Evolutionary conservation across 2,888 invertebrate species (phyloP), one percentile per base, ranked within the genome.

Genomic region (Apodemia duryi): DNA sequence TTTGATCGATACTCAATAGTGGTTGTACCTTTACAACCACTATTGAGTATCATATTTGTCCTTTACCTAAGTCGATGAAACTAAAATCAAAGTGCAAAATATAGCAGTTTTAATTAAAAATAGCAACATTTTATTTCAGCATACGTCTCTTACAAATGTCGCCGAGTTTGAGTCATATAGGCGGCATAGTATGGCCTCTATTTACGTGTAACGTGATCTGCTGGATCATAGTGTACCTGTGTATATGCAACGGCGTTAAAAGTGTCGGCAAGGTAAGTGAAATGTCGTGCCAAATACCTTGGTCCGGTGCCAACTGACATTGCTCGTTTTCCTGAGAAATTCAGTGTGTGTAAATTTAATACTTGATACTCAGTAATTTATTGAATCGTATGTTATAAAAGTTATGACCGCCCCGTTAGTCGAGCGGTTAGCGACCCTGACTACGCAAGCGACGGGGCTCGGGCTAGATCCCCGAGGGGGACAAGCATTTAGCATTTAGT

Each of bases 231-330:
- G 95, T 97, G 13, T 98, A 96, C 83, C 87, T 97, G 64, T 97
- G 97, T 83, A 96, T 97, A 70, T 95, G 95, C 86, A 96, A 96
- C 74, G 97, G 98, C 63, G 96, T 98, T 69, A 95, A 96, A 86
- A 96, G 96, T 84, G 95, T 97, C 41, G 97, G 97, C 78, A 97
- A 97, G 93, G 96, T 96, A 74, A 79, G 75, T 67, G 57, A 57
- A 57, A 71, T 72, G 73, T 51, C 49, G 60, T 65, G 65, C 67
- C 72, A 68, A 69, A 68, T 54, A 57, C 71, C 62, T 68, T 85
- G 85, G 83, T 81, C 74, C 65, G 49, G 49, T 78, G 82, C 85
- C 83, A 72, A 69, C 11, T 62, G 46, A 63, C 49, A 54, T 64
- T 57, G 43, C 63, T 63, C 21, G 62, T 61, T 29, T 54, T 43